These are phyloP conservation scores for Pipistrellus pygmaeus DNA, from an alignment of 2,797 vertebrate genomes.

Conservation along the genomic window DNA sequence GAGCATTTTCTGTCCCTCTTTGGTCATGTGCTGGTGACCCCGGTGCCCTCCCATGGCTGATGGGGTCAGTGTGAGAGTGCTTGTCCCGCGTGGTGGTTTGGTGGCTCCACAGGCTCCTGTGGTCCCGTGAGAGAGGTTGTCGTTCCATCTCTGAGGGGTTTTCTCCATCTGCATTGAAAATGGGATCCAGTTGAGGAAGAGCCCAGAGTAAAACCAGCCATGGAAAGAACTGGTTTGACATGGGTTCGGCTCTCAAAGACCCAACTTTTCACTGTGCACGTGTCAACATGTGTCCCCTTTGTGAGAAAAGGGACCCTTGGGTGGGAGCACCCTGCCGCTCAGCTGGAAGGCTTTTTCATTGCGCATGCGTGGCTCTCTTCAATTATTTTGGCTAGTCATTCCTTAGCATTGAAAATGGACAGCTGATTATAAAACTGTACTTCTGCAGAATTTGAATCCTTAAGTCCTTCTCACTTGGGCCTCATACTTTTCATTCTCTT, in stretches of 20 bases:
- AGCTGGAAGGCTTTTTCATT: not conserved
- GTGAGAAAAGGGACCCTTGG: not conserved
- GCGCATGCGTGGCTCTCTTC: not conserved
- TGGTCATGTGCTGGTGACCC: not conserved
- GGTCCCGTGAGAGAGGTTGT: too few relatives aligned
- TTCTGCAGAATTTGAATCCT: not conserved
- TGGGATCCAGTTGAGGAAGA: not conserved
- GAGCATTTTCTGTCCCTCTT: slow-evolving; percentile 38
- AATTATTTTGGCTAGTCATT: not conserved
- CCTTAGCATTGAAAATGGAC: not conserved
- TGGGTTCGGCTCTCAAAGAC: not conserved
- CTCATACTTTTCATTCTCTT: not conserved
- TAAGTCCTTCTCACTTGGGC: not conserved
- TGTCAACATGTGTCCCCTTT: accelerated
- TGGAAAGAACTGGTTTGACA: not conserved
- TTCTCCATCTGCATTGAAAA: not conserved
- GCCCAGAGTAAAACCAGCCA: not conserved
- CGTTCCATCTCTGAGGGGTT: not conserved
- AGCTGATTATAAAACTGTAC: not conserved
- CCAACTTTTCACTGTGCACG: not conserved
- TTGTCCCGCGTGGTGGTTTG: not conserved
- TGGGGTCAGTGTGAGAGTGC: not conserved
- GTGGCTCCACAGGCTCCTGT: not conserved
- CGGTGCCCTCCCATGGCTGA: not conserved
- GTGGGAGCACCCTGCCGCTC: not conserved